Evolutionary conservation across 2,888 invertebrate genomes (phyloP), one percentile per base, ranked within the genome.

Genomic region (Drosophila koepferae): DNA sequence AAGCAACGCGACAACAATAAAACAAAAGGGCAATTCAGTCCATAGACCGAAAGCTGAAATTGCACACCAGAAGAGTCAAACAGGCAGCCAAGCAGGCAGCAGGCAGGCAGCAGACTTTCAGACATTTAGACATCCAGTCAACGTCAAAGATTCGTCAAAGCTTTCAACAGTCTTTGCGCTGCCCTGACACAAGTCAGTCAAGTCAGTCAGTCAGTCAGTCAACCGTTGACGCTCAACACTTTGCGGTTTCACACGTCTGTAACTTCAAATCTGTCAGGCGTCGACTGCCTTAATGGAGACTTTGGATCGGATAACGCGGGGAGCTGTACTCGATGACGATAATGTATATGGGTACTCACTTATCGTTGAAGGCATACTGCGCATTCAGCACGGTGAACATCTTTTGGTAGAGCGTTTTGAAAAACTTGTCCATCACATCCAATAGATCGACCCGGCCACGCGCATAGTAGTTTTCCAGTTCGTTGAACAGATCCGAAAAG

Each of bases 351-450:
- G 10, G 56, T 41, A 95, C 95, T 95, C 94, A 97, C 95, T 96
- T 96, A 75, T 97, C 96, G 92, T 97, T 96, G 91, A 98, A 98
- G 74, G 95, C 95, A 92, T 98, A 98, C 93, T 98, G 98, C n/a
- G 96, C 95, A 93, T 99, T 98, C 86, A 99, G 95, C 54, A 99
- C 98, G 20, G 96, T 96, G 94, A 99, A 99, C 98, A 99, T 99
- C 93, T 97, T 97, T 94, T 98, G 97, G 93, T 99, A 98, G 43
- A 99, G 95, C 18, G 96, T 96, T 82, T 96, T 96, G 94, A 99
- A 99, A 94, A 99, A 99, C 80, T 95, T 95, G 91, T 99, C 97
- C 96, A 99, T 96, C 77, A 97, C 96, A 74, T 96, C 96, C 65
- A 96, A 95, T 71, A 99, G 95, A 91, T 98, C 96, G 61, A 97